Evolutionary conservation across 2,888 invertebrate species (phyloP), one percentile per base, ranked within the genome.

Genomic region (Lasioglossum zephyrum): DNA sequence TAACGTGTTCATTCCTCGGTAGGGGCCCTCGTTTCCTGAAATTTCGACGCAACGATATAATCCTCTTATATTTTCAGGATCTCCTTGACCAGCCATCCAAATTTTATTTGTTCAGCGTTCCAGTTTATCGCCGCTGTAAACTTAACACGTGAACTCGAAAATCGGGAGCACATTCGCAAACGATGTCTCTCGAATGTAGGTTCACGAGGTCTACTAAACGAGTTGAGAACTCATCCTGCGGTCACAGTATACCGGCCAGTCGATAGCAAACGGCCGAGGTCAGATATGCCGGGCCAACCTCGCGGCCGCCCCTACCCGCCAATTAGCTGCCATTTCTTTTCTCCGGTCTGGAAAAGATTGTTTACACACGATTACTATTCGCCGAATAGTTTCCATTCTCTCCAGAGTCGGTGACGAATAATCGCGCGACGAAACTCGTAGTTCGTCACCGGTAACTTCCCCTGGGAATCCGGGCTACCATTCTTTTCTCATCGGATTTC

Each of bases 221-320:
- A 69, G 39, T 39, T 39, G 39, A 22, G 69, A 69, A n/a, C 69
- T 69, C 69, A 69, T 69, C 69, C 69, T n/a, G 39, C 69, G 69
- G 69, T 39, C 36, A 69, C 36, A n/a, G 69, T 69, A 69, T 41
- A 8, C 11, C n/a, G 39, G 39, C n/a, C 60, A 63, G 63, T 76
- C 75, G 75, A 76, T 76, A 31, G n/a, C 31, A 3, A 44, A 22
- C 44, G 22, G 60, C 18, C 41, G 60, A 44, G 75, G 63, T 63
- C 63, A 44, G 60, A 44, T 69, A 22, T n/a, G 31, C 16, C 36
- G 66, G 18, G 36, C 22, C 31, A 6, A 2, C 31, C 63, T 16
- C 31, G 11, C 63, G 6, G 2, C 18, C 18, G 3, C 9, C 18
- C 1, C 36, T 8, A 31, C 36, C 18, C 69, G 39, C 22, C 77